Conservation (phyloP, 2,888 invertebrate species). For the Orchesellides sinensis region DNA sequence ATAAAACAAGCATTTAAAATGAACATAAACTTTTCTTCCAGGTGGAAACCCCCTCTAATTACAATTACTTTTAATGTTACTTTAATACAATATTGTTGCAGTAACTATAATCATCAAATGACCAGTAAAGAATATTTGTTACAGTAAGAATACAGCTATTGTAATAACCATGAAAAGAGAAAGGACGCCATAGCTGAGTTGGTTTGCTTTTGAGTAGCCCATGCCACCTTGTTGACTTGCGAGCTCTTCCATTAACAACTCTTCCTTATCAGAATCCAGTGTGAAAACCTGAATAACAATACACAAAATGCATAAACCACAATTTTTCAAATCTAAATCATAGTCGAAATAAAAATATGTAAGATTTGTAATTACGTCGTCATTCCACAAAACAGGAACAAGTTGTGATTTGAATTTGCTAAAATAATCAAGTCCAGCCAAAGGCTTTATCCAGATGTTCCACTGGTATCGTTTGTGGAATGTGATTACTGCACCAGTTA, state of each 20-base stretch:
- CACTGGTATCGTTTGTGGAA: constrained; percentile 61
- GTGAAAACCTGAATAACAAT: constrained; percentile 47
- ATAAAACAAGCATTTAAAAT: too few species aligned
- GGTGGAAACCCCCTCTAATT: too few species aligned
- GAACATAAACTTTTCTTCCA: too few species aligned
- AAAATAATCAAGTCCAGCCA: constrained; percentile 59
- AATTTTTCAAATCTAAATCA: background rate
- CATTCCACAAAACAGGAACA: constrained; percentile 65
- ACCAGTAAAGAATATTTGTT: too few species aligned
- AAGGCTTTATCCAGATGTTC: constrained; percentile 61
- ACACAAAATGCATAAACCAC: background rate
- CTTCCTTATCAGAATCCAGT: constrained; percentile 65
- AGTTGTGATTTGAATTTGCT: constrained; percentile 32
- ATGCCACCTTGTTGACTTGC: constrained; percentile 56
- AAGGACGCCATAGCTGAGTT: too few species aligned
- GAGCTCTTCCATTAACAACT: constrained; percentile 61
- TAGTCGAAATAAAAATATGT: background rate
- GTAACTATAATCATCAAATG: too few species aligned
- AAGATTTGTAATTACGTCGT: constrained; percentile 40
- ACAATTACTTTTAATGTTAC: too few species aligned
- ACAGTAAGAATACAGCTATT: too few species aligned
- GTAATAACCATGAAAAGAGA: too few species aligned
- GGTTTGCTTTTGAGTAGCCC: too few species aligned
- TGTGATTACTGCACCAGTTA: constrained; percentile 61
- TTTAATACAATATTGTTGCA: too few species aligned